Percentiles rank a stretch among this genome's conserved stretches.
These are phyloP conservation scores for Abrostola triplasia DNA, from an alignment of 2,888 invertebrate genomes.

Conservation along the genomic window DNA sequence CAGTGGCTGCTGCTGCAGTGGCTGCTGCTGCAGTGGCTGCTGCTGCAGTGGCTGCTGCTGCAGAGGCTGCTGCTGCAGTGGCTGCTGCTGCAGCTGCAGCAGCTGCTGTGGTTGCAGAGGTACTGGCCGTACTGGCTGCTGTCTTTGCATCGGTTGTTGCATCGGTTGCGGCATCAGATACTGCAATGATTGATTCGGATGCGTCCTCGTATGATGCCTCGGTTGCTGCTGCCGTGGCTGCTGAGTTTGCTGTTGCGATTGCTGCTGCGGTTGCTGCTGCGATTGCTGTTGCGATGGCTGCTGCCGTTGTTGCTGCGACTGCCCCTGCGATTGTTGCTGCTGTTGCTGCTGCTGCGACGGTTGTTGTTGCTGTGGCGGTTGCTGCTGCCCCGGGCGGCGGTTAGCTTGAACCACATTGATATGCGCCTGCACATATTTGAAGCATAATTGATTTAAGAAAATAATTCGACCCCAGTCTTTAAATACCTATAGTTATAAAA, in stretches of 20 bases:
- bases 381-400: constrained; percentile 45
- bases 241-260: neutral
- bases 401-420: constrained; percentile 73
- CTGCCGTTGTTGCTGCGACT: neutral
- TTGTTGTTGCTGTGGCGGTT: constrained; percentile 29
- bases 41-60: constrained; percentile 17
- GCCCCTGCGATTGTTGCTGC: too few species aligned
- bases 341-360: constrained; percentile 7
- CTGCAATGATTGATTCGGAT: neutral
- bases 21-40: constrained; percentile 24
- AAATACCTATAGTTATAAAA: neutral
- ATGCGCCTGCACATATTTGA: constrained; percentile 66
- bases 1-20: constrained; percentile 47
- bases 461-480: too few species aligned
- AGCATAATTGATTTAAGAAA: neutral
- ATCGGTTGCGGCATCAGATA: neutral
- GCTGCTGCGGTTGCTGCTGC: neutral
- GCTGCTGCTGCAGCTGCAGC: constrained; percentile 29
- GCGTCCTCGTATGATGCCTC: neutral
- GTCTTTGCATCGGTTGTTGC: constrained; percentile 1
- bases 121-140: neutral
- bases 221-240: neutral
- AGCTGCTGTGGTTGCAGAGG: neutral
- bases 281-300: neutral
- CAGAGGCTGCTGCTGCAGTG: constrained; percentile 6